Conservation (phyloP, 2,797 vertebrate species). For the Acanthopagrus latus region DNA sequence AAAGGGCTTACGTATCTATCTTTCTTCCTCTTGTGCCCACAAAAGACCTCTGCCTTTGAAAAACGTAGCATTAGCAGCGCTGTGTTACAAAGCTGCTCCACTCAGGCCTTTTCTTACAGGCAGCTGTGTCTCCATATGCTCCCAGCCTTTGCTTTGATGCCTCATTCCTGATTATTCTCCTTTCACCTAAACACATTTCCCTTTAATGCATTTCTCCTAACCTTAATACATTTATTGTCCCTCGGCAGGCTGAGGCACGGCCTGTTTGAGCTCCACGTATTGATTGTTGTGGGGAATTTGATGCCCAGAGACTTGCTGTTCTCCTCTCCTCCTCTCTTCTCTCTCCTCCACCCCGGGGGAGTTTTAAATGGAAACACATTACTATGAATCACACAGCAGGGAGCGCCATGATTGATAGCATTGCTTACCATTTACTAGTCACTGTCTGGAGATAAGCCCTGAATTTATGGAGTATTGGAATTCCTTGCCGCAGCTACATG, state of each 20-base stretch:
- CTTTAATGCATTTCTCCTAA: conserved; percentile 73
- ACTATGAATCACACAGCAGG: conserved; percentile 85
- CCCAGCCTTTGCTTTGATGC: conserved; percentile 55
- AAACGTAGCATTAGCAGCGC: conserved; percentile 24
- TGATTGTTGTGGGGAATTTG: conserved; percentile 80
- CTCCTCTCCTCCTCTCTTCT: conserved; percentile 49
- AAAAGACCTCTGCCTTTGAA: conserved; percentile 38
- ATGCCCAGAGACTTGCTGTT: conserved; percentile 74
- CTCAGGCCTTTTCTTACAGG: conserved; percentile 37
- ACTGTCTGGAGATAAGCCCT: conserved; percentile 83
- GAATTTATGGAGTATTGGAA: conserved; percentile 85
- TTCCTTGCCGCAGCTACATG: conserved; percentile 76
- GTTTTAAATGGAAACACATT: conserved; percentile 86
- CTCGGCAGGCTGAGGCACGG: conserved; percentile 54
- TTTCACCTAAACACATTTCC: conserved; percentile 58
- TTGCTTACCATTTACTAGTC: conserved; percentile 86
- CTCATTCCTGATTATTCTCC: conserved; percentile 61
- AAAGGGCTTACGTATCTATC: not conserved
- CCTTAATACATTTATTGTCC: conserved; percentile 78
- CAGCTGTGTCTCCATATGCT: conserved; percentile 43
- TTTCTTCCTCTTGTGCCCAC: conserved; percentile 13
- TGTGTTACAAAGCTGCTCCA: conserved; percentile 39
- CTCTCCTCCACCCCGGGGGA: conserved; percentile 69
- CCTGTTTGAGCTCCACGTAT: conserved; percentile 73
- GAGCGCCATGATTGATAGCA: conserved; percentile 82